Evolutionary conservation across 2,113 vertebrate genomes (phyloP).

Genomic region (Protobothrops flavoviridis): DNA sequence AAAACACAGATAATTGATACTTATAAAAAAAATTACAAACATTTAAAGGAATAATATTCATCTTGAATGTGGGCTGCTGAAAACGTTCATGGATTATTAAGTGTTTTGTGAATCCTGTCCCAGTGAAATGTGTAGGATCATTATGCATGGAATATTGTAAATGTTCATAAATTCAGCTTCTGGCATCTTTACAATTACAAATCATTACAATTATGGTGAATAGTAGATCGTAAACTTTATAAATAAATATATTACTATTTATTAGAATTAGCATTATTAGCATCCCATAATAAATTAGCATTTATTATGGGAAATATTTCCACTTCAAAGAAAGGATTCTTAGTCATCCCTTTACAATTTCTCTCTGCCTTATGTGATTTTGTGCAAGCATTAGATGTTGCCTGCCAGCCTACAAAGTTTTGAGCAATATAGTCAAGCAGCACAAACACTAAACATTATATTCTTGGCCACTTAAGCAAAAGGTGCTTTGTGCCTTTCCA

Average conservation of each 20-base stretch:
- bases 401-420: neutral
- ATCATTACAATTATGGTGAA: neutral
- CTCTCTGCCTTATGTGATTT: no score
- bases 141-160: neutral
- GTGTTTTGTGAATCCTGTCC: neutral
- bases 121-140: neutral
- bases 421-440: neutral
- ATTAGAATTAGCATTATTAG: neutral
- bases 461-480: neutral
- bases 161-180: neutral
- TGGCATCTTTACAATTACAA: neutral
- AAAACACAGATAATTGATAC: neutral
- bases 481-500: neutral
- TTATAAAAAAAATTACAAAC: neutral
- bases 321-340: neutral
- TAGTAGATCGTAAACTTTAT: neutral
- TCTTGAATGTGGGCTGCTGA: neutral
- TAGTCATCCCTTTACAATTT: neutral
- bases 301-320: neutral
- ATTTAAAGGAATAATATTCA: neutral
- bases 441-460: neutral
- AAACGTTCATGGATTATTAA: neutral
- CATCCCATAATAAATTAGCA: no score
- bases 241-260: neutral
- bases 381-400: neutral